Conservation (phyloP, 2,797 vertebrate species). For the Ateles fusciceps region DNA sequence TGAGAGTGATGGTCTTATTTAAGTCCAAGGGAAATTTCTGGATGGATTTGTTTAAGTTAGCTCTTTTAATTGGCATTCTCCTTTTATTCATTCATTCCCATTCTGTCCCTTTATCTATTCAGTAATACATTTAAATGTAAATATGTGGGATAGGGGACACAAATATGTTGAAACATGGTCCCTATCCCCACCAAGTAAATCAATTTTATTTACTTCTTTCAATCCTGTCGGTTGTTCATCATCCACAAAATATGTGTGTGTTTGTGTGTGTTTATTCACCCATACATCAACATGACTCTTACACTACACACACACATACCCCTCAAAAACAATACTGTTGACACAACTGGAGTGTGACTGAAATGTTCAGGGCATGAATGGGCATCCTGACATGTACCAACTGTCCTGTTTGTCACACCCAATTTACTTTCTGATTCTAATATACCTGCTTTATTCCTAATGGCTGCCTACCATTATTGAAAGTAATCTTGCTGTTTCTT, state of each 20-base stretch:
- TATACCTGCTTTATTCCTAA: background rate
- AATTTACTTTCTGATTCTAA: background rate
- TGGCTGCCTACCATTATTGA: background rate
- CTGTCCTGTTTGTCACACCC: background rate
- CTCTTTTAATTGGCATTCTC: background rate
- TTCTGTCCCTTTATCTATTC: background rate
- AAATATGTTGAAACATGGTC: background rate
- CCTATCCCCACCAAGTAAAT: background rate
- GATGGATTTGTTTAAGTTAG: background rate
- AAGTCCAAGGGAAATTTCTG: constrained; percentile 1
- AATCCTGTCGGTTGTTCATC: background rate
- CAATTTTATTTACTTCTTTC: background rate
- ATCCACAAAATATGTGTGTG: background rate
- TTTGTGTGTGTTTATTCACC: background rate
- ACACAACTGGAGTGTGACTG: background rate
- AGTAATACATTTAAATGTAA: background rate
- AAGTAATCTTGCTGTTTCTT: background rate
- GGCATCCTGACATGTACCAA: background rate
- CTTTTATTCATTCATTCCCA: constrained; percentile 4
- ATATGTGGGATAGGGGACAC: background rate
- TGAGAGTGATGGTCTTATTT: constrained; percentile 16
- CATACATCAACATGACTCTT: background rate
- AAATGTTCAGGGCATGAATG: background rate
- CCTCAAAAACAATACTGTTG: background rate
- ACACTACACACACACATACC: background rate